These are phyloP conservation scores for Atherix ibis DNA, from an alignment of 2,888 invertebrate species.

Conservation along the genomic window DNA sequence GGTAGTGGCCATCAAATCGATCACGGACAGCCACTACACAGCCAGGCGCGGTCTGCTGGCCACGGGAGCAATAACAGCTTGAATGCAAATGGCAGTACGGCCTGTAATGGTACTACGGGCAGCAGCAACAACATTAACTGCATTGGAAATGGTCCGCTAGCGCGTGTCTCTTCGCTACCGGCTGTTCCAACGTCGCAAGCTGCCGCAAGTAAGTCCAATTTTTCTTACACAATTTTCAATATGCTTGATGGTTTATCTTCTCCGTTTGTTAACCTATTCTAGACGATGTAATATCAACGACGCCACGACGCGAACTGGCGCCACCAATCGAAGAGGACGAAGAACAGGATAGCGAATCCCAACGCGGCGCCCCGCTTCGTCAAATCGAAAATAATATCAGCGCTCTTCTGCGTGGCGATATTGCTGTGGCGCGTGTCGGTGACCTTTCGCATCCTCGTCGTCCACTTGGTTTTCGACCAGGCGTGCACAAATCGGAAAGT, in stretches of 20 bases:
- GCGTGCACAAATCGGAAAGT: constrained; percentile 59
- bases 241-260: neutral
- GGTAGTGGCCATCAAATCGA: too few species aligned
- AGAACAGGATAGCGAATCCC: constrained; percentile 46
- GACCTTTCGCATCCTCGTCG: constrained; percentile 24
- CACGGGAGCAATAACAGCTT: constrained; percentile 7
- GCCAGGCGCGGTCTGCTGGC: too few species aligned
- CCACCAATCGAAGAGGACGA: constrained; percentile 55
- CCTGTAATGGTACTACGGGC: constrained; percentile 8
- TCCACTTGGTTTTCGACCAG: constrained; percentile 34
- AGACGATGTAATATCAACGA: constrained; percentile 18
- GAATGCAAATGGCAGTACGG: constrained; percentile 13
- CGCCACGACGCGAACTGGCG: constrained; percentile 47
- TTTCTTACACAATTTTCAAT: neutral
- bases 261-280: neutral
- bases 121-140: constrained; percentile 5
- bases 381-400: constrained; percentile 59
- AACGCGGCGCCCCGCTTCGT: constrained; percentile 48
- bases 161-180: constrained; percentile 13
- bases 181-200: constrained; percentile 9
- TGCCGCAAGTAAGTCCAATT: constrained; percentile 3
- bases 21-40: too few species aligned
- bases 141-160: constrained; percentile 11
- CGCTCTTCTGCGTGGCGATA: constrained; percentile 42
- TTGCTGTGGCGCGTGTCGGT: constrained; percentile 20